These are phyloP conservation scores for Urocynchramus pylzowi DNA, from an alignment of 2,113 vertebrate species.

Conservation along the genomic window DNA sequence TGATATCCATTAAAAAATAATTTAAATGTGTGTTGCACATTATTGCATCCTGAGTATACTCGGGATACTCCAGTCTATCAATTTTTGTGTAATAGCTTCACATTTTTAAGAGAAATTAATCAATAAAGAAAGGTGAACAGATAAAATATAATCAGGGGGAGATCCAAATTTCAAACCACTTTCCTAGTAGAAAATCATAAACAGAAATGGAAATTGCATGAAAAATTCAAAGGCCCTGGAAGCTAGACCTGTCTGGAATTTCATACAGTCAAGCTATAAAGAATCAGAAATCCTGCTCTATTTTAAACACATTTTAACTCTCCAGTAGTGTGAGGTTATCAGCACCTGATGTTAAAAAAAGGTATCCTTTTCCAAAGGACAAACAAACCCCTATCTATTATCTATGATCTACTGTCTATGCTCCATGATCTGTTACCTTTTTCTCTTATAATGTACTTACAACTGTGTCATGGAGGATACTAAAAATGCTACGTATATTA, in stretches of 20 bases:
- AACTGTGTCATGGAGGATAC: neutral
- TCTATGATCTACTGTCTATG: neutral
- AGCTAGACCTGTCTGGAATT: neutral
- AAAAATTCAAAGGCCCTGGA: constrained; percentile 12
- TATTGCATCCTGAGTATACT: neutral
- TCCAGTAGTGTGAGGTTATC: neutral
- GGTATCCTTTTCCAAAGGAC: neutral
- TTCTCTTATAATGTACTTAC: neutral
- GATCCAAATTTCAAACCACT: neutral
- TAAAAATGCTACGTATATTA: neutral
- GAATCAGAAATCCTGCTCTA: neutral
- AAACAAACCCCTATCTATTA: neutral
- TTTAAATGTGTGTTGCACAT: neutral
- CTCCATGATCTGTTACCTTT: neutral
- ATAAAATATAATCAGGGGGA: neutral
- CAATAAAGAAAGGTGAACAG: neutral
- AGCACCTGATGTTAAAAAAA: neutral
- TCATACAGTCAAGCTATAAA: neutral
- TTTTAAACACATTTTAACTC: neutral
- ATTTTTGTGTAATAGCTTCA: neutral
- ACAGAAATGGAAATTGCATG: constrained; percentile 5
- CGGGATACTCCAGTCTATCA: neutral
- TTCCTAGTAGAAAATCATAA: neutral
- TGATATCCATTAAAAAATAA: neutral
- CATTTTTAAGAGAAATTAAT: neutral